A percentile compares a stretch with the other conserved stretches of the same genome.
Conservation (phyloP, 2,888 invertebrate genomes). For the Phrixothrix hirtus region DNA sequence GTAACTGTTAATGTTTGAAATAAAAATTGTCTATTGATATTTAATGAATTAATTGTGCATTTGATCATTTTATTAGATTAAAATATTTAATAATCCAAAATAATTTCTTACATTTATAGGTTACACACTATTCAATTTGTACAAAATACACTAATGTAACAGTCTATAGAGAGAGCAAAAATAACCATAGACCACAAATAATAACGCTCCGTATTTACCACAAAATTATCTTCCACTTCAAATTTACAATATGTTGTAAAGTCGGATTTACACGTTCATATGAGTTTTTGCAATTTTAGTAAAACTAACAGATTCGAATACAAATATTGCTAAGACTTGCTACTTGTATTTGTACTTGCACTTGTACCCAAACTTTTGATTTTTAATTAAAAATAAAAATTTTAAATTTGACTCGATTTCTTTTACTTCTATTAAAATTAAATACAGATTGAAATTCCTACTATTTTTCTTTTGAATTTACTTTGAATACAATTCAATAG, state of each 20-base stretch:
- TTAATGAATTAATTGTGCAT: background rate
- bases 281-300: background rate
- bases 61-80: background rate
- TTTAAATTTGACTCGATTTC: background rate
- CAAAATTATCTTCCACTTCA: background rate
- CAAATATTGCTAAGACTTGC: too few species aligned
- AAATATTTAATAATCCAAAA: too few species aligned
- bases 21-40: background rate
- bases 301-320: too few species aligned
- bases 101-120: too few species aligned
- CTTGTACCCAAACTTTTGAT: too few species aligned
- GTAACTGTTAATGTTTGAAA: slow-evolving; percentile 2
- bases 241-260: slow-evolving; percentile 31
- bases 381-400: background rate
- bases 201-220: background rate
- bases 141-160: too few species aligned
- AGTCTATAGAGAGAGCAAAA: too few species aligned
- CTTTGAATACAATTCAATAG: too few species aligned
- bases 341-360: too few species aligned
- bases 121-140: too few species aligned
- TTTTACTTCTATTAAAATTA: background rate
- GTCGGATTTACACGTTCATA: background rate
- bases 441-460: too few species aligned
- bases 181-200: background rate
- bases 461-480: background rate